Conservation (phyloP, 1,140 invertebrate species). For the Mylabris phalerata region DNA sequence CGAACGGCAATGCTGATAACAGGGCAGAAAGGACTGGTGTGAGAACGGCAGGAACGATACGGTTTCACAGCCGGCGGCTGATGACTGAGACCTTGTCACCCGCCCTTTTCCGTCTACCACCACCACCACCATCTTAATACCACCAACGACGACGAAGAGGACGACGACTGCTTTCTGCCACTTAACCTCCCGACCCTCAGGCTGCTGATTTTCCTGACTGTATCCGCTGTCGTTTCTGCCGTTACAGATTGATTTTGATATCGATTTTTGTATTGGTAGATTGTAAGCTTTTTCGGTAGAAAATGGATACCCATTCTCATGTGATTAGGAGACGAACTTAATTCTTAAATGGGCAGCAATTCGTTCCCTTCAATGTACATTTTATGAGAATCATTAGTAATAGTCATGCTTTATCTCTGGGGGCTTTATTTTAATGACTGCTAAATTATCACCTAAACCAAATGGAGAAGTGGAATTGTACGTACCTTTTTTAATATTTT, state of each 20-base stretch:
- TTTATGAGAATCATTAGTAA: background rate
- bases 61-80: constrained; percentile 20
- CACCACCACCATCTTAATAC: constrained; percentile 6
- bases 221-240: constrained; percentile 5
- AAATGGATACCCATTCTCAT: background rate
- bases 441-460: too few relatives aligned
- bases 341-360: background rate
- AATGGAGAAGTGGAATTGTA: too few relatives aligned
- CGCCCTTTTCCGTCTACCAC: constrained; percentile 13
- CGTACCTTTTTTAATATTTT: too few relatives aligned
- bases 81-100: constrained; percentile 21
- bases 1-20: too few relatives aligned
- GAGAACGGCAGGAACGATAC: too few relatives aligned
- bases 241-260: constrained; percentile 16
- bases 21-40: too few relatives aligned
- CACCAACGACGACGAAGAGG: constrained; percentile 7
- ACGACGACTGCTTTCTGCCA: constrained; percentile 15
- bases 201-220: background rate
- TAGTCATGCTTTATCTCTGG: background rate
- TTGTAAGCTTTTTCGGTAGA: background rate
- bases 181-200: constrained; percentile 18
- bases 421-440: background rate
- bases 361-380: background rate
- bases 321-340: background rate
- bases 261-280: constrained; percentile 3